These are phyloP conservation scores for Procambarus virginalis DNA, from an alignment of 1,140 invertebrate species.

Conservation along the genomic window DNA sequence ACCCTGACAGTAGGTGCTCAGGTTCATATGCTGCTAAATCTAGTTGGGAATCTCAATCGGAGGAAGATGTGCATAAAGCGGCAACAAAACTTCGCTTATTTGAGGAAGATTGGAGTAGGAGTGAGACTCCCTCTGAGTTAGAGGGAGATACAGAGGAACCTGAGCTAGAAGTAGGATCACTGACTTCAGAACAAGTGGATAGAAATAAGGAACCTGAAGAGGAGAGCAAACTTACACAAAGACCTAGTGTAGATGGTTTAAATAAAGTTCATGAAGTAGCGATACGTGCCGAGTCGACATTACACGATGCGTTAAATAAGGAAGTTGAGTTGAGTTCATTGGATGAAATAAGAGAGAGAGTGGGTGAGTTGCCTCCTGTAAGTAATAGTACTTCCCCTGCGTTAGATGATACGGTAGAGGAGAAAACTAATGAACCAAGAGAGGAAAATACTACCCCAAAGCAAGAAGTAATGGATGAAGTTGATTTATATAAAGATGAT, in stretches of 20 bases:
- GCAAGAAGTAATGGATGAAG: not conserved
- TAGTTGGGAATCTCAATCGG: not conserved
- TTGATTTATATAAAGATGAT: not conserved
- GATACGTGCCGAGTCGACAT: too few species aligned
- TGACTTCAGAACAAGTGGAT: constrained; percentile 5
- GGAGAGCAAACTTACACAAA: not conserved
- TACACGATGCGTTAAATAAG: too few species aligned
- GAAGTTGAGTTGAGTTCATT: too few species aligned
- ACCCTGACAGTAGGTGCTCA: not conserved
- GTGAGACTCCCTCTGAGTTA: not conserved
- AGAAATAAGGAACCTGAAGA: not conserved
- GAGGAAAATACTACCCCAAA: not conserved
- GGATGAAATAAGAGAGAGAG: too few species aligned
- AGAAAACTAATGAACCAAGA: not conserved
- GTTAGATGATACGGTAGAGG: not conserved
- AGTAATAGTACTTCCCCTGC: not conserved
- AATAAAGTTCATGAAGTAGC: not conserved
- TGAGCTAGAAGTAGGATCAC: not conserved
- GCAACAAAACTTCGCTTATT: not conserved
- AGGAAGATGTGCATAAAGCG: constrained; percentile 10
- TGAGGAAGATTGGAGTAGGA: not conserved
- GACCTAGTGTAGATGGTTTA: not conserved
- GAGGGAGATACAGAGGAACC: not conserved
- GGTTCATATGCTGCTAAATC: not conserved
- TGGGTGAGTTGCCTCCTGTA: not conserved